Base-by-base conservation (phyloP, 2,888 invertebrate species). In the Conus canariensis region DNA sequence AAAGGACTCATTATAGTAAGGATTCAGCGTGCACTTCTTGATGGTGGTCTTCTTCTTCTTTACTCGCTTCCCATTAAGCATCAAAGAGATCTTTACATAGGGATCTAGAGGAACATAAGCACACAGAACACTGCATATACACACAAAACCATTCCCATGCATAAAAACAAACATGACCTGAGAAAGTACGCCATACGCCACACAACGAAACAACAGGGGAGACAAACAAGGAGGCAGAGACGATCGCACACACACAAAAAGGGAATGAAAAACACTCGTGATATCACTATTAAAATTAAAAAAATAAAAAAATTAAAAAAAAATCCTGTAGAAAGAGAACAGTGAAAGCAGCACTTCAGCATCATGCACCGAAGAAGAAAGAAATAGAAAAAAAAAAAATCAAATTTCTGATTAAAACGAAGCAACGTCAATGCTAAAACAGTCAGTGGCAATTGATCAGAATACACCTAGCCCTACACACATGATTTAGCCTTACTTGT, bases 41-140 rank as follows among this genome's bases (percentile, higher is more conserved):
- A 99, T 99, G 97, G 99, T 99, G 96, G 99, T 99, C 98, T 99
- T 99, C 98, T 99, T 99, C 98, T 99, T 99, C 98, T 99, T 99
- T 97, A 99, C 97, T 96, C 99, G 98, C 97, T 99, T 99, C 96
- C 99, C 99, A 96, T 99, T 99, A 97, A 99, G 99, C 98, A 99
- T 99, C 97, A 99, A 97, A 95, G 99, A 99, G 96, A 99, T 99
- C 97, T 99, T 99, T 97, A 99, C 99, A 97, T 99, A 99, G 95
- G 99, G 99, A 98, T 99, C 99, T 98, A 97, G 93, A 91, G 85
- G 74, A 91, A 89, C 90, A 92, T 30, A 91, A 91, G 90, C 85
- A 91, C 83, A 77, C 90, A 92, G 92, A 91, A 91, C 90, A 92
- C 85, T 25, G 25, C 77, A 70, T 70, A 22, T 19, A 22, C 22